phyloP scores from a whole-genome alignment of 2,113 vertebrate genomes.

The Phalacrocorax pelagicus region DNA sequence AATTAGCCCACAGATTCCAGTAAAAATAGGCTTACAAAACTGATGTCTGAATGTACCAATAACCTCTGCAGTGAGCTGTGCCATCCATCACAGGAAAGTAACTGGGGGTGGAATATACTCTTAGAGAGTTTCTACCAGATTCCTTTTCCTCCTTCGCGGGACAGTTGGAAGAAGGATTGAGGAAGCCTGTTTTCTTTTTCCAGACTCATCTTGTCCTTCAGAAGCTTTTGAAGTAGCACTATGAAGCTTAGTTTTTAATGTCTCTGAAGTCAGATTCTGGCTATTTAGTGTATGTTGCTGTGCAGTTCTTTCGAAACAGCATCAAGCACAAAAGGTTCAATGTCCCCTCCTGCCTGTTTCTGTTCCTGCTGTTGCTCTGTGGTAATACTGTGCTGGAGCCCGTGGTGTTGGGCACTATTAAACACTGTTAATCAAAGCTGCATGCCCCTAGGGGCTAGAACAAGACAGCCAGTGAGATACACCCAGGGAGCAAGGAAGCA shows the following conservation, averaged over 20 bases:
- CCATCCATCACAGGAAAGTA: constrained; percentile 3
- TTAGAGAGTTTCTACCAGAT: not conserved
- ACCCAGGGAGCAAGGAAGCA: not conserved
- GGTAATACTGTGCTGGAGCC: not conserved
- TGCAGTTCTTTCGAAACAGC: not conserved
- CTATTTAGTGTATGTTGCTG: not conserved
- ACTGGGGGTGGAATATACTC: not conserved
- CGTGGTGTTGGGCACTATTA: not conserved
- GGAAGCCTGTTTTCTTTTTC: not conserved
- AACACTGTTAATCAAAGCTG: not conserved
- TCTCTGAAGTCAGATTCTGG: not conserved
- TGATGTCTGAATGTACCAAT: not conserved
- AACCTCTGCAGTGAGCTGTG: constrained; percentile 7
- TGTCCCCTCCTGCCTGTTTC: not conserved
- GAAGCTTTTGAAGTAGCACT: not conserved
- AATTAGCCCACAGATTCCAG: constrained; percentile 29
- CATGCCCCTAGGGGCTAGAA: not conserved
- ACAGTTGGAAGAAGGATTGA: not conserved
- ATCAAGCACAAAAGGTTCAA: not conserved
- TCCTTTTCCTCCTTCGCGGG: not conserved
- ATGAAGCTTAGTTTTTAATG: not conserved
- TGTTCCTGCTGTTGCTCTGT: not conserved
- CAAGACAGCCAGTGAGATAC: not conserved
- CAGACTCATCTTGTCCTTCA: not conserved
- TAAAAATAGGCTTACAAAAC: constrained; percentile 4